These are phyloP conservation scores for Belgica antarctica DNA, from an alignment of 2,888 invertebrate genomes.

Conservation along the genomic window DNA sequence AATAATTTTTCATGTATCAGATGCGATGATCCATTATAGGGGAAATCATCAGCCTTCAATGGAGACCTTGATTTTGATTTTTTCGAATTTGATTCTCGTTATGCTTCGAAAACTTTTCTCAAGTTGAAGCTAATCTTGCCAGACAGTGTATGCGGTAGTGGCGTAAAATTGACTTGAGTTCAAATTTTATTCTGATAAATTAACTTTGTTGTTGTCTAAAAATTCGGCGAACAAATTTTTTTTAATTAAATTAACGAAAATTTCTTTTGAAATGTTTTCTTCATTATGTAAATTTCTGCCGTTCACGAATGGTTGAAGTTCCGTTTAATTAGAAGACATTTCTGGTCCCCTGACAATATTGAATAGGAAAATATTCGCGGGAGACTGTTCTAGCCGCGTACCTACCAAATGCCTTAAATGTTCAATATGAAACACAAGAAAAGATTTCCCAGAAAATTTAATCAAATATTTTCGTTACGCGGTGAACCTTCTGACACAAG, in stretches of 20 bases:
- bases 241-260: not conserved
- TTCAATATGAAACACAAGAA: not conserved
- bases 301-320: not conserved
- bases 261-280: not conserved
- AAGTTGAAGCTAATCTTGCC: too few species aligned
- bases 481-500: too few species aligned
- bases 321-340: conserved; percentile 16
- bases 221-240: not conserved
- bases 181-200: too few species aligned
- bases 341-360: not conserved
- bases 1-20: too few species aligned
- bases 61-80: too few species aligned
- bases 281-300: conserved; percentile 16
- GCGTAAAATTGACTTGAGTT: too few species aligned
- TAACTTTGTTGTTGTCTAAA: not conserved
- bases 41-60: too few species aligned
- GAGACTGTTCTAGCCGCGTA: not conserved
- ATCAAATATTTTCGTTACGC: conserved; percentile 10
- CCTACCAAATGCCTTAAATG: conserved; percentile 15
- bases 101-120: too few species aligned
- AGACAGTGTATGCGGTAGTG: too few species aligned
- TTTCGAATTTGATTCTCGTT: too few species aligned
- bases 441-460: not conserved
- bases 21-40: too few species aligned
- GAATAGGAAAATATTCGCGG: conserved; percentile 11